phyloP scores from a whole-genome alignment of 2,888 invertebrate species.

The Agonum fuliginosum region DNA sequence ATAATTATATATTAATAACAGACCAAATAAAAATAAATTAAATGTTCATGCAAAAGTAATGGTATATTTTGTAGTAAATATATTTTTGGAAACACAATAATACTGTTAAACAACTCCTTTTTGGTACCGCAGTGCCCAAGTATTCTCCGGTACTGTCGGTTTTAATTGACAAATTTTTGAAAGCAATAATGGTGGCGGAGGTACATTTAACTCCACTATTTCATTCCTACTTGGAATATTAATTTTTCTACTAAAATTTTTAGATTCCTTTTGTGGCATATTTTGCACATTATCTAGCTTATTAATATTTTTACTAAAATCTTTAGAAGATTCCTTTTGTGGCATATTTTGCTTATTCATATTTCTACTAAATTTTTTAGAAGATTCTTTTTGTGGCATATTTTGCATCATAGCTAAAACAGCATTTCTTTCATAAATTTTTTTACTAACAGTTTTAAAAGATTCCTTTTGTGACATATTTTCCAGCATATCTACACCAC shows the following conservation, averaged over 20 bases:
- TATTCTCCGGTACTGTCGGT: constrained; percentile 58
- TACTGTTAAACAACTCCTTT: constrained; percentile 60
- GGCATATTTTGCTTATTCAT: no score
- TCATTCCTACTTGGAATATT: constrained; percentile 49
- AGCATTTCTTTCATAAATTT: no score
- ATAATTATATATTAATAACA: not conserved
- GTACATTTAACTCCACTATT: constrained; percentile 57
- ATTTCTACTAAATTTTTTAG: no score
- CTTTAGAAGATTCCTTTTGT: no score
- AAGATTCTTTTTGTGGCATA: not conserved
- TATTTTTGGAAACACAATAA: not conserved
- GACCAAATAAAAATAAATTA: not conserved
- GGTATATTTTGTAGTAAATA: not conserved
- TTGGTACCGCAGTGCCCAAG: constrained; percentile 63
- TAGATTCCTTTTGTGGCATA: not conserved
- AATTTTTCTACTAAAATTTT: constrained; percentile 24
- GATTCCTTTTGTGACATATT: no score
- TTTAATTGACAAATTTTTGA: constrained; percentile 5
- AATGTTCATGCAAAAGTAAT: not conserved
- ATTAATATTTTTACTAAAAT: not conserved
- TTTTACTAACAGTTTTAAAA: no score
- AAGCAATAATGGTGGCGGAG: constrained; percentile 13
- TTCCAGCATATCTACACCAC: no score
- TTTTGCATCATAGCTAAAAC: constrained; percentile 7
- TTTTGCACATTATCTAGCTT: not conserved